Evolutionary conservation across 1,140 invertebrate genomes (phyloP), one percentile per base, ranked within the genome.

Genomic region (Bradynema listronoti): DNA sequence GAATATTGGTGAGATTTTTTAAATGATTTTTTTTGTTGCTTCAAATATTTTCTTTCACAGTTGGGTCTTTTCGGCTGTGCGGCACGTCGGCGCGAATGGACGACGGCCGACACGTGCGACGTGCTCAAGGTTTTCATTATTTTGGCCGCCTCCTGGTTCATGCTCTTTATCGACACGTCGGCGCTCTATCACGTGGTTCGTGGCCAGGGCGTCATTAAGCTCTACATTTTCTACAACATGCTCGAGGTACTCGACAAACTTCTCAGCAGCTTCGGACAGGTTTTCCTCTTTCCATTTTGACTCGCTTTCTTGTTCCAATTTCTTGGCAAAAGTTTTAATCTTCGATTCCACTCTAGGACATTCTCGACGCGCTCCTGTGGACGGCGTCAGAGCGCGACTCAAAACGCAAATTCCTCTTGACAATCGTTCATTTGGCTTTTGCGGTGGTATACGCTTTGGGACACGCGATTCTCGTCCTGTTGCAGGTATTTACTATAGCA

Each of bases 221-320:
- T 99, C 46, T 99, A 99, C 78, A 93, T 99, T 78, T 95, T 98
- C 81, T 99, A 92, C 79, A 99, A 98, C 81, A 97, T 99, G 91
- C 81, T 99, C 49, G 95, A 99, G 83, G 92, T 87, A 39, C 90
- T 88, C 19, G 93, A 97, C 81, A 83, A 89, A 65, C 81, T 99
- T 45, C 89, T 96, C 75, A 94, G 91, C 55, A 90, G 90, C 25
- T 95, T 98, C 84, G 93, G 93, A 2, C 94, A 75, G 63, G 72
- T 74, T 19, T 59, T 19, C n/a, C n/a, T n/a, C n/a, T n/a, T n/a
- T n/a, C n/a, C n/a, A 5, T 6, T 51, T 47, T 11, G 45, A 7
- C 7, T 22, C 7, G 19, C 19, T 7, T 47, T 47, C 19, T 47
- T 47, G 19, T 47, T 47, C 22, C 29, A 47, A 47, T 7, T 19